Conservation (phyloP, 2,113 vertebrate species). For the Xenopus laevis region DNA sequence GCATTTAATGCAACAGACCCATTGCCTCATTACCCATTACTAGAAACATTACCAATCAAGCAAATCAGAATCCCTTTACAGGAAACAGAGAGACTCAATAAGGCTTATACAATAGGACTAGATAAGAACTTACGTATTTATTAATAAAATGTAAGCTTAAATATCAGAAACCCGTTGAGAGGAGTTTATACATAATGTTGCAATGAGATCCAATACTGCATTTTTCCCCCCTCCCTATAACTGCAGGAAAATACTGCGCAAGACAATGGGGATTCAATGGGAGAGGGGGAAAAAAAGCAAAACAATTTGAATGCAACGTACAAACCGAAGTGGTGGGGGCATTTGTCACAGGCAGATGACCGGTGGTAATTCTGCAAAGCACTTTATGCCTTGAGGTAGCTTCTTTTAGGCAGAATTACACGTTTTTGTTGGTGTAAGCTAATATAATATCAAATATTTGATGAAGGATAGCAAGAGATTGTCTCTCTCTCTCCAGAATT, state of each 20-base stretch:
- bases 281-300: neutral
- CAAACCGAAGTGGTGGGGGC: conserved; percentile 5
- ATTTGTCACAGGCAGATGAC: conserved; percentile 15
- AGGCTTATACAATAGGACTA: conserved; percentile 7
- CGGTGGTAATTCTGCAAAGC: conserved; percentile 57
- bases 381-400: conserved; percentile 78
- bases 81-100: neutral
- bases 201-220: conserved; percentile 21
- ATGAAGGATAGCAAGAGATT: conserved; percentile 41
- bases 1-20: too few relatives aligned
- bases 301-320: neutral
- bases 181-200: conserved; percentile 6
- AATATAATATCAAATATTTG: conserved; percentile 57
- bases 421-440: conserved; percentile 57
- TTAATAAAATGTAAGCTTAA: conserved; percentile 33
- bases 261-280: neutral
- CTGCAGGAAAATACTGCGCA: conserved; percentile 21
- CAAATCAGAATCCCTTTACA: too few relatives aligned
- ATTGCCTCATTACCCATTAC: too few relatives aligned
- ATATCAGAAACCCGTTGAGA: conserved; percentile 20
- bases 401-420: conserved; percentile 69
- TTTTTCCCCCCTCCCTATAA: neutral
- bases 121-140: conserved; percentile 38
- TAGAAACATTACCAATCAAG: too few relatives aligned
- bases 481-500: conserved; percentile 44